Conservation (phyloP, 2,113 vertebrate species). For the Neoarius graeffei region DNA sequence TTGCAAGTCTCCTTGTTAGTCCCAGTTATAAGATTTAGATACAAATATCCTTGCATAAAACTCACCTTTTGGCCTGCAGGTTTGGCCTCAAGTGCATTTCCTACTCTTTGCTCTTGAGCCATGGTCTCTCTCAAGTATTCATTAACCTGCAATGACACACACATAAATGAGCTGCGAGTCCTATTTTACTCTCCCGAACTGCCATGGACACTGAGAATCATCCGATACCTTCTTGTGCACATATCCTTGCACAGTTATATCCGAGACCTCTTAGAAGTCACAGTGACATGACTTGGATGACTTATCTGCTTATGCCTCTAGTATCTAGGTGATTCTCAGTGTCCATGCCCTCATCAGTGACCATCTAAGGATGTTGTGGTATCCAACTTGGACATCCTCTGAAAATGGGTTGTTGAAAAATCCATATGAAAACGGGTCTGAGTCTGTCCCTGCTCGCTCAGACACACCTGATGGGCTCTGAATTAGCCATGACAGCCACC, state of each 20-base stretch:
- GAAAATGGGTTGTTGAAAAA: neutral
- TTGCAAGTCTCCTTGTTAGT: neutral
- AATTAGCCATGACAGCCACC: neutral
- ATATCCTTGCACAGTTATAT: neutral
- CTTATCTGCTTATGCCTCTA: neutral
- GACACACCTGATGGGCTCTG: neutral
- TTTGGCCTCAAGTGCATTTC: slow-evolving; percentile 76
- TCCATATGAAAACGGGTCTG: neutral
- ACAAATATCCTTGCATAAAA: neutral
- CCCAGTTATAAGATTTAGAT: neutral
- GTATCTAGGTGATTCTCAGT: neutral
- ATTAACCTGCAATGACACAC: slow-evolving; percentile 78
- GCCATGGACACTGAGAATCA: neutral
- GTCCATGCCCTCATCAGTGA: neutral
- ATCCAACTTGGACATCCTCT: neutral
- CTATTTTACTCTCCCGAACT: neutral
- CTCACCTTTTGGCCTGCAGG: slow-evolving; percentile 81
- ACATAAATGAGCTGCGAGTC: neutral
- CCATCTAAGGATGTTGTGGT: neutral
- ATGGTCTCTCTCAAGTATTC: slow-evolving; percentile 91
- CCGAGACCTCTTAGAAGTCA: neutral
- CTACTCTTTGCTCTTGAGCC: slow-evolving; percentile 85
- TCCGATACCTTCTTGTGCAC: neutral
- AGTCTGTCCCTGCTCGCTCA: neutral
- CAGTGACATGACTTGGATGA: neutral